phyloP scores from a whole-genome alignment of 2,888 invertebrate species.

The Rhagonycha lutea region DNA sequence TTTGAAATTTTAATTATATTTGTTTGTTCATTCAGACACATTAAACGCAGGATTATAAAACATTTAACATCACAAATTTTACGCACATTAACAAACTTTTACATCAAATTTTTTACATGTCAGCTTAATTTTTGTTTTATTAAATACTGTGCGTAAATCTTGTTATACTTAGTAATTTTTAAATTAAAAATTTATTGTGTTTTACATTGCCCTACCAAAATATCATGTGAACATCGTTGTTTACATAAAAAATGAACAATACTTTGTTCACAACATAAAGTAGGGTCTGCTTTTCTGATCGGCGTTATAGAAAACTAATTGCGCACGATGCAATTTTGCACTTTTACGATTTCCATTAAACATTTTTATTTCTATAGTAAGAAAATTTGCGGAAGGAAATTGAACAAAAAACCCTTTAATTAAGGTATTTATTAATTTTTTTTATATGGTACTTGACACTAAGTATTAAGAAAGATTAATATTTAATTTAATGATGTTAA shows the following conservation, averaged over 20 bases:
- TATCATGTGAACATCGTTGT: background rate
- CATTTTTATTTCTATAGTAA: too few species aligned
- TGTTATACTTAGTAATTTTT: background rate
- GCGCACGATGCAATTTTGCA: background rate
- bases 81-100: background rate
- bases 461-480: background rate
- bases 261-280: background rate
- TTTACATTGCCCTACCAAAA: background rate
- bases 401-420: too few species aligned
- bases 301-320: too few species aligned
- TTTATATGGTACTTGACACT: background rate
- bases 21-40: slow-evolving; percentile 4
- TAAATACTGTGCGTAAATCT: background rate
- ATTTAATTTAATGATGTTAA: background rate
- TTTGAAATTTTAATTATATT: slow-evolving; percentile 5
- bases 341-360: background rate
- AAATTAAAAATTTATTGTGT: background rate
- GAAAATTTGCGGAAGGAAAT: too few species aligned
- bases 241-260: background rate
- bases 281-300: too few species aligned
- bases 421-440: background rate
- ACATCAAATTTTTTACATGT: background rate
- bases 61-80: background rate
- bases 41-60: slow-evolving; percentile 6
- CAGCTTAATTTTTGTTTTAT: background rate